These are phyloP conservation scores for Gymnocheta viridis DNA, from an alignment of 2,888 invertebrate species.

Conservation along the genomic window DNA sequence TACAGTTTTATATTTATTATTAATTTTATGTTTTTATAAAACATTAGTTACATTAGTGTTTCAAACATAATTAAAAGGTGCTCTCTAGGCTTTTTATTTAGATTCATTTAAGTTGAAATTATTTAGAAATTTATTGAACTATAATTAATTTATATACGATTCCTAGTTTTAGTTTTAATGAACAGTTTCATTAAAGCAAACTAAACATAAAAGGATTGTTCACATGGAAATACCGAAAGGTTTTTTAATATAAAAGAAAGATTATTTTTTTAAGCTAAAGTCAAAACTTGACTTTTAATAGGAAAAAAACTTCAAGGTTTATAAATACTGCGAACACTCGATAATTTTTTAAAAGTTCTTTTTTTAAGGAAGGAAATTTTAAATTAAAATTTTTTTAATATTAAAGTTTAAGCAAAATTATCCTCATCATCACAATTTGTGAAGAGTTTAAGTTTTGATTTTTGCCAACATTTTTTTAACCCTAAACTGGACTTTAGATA, in stretches of 20 bases:
- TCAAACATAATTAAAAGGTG: slow-evolving; percentile 57
- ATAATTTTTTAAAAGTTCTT: not conserved
- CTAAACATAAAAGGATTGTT: not conserved
- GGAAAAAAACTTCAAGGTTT: not conserved
- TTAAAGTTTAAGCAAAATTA: too few species aligned
- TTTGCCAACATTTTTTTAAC: too few species aligned
- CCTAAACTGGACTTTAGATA: too few species aligned
- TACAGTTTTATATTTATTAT: slow-evolving; percentile 48
- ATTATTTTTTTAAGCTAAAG: not conserved
- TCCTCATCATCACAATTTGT: too few species aligned
- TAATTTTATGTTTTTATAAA: slow-evolving; percentile 45
- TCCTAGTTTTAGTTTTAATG: not conserved
- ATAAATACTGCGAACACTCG: too few species aligned
- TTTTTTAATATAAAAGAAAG: not conserved
- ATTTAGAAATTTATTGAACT: slow-evolving; percentile 43
- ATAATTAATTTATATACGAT: slow-evolving; percentile 25
- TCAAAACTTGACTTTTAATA: not conserved
- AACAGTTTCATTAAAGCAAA: not conserved
- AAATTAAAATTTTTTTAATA: too few species aligned
- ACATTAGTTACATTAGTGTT: slow-evolving; percentile 60
- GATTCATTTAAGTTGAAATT: slow-evolving; percentile 18
- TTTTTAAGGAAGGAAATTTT: too few species aligned
- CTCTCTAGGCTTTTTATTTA: slow-evolving; percentile 1
- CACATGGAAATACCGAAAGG: not conserved
- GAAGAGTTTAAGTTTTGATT: too few species aligned